phyloP scores from a whole-genome alignment of 2,888 invertebrate genomes.

The Entomobrya multifasciata region DNA sequence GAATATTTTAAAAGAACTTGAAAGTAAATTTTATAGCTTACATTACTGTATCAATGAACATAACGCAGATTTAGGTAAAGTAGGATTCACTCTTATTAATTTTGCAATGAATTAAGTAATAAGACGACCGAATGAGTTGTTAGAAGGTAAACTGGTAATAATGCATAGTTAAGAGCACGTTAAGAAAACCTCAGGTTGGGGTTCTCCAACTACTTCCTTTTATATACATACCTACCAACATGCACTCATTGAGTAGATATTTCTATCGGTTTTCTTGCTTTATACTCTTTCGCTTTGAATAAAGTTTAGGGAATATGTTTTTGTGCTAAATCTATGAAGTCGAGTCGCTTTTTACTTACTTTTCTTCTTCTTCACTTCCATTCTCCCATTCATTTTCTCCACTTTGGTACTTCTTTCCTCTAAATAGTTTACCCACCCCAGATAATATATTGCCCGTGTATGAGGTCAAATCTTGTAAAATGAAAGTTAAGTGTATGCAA shows the following conservation, averaged over 20 bases:
- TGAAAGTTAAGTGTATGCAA: conserved; percentile 59
- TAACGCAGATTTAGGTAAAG: no score
- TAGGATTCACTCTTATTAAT: neutral
- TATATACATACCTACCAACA: neutral
- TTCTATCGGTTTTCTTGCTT: neutral
- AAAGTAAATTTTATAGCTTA: no score
- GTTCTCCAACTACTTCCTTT: conserved; percentile 10
- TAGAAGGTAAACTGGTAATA: conserved; percentile 12
- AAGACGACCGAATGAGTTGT: conserved; percentile 41
- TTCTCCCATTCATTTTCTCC: conserved; percentile 11
- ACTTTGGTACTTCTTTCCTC: neutral
- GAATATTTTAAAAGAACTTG: no score
- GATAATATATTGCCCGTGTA: conserved; percentile 40
- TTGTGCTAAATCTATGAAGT: neutral
- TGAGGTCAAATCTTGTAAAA: conserved; percentile 56
- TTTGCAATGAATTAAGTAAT: neutral
- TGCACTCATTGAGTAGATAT: neutral
- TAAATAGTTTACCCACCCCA: conserved; percentile 29
- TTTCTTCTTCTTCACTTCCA: conserved; percentile 3
- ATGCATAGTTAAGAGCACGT: conserved; percentile 43
- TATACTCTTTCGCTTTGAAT: neutral
- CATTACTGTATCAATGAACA: no score
- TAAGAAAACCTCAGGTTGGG: conserved; percentile 30
- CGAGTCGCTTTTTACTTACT: neutral
- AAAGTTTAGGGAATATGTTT: neutral